Evolutionary conservation across 2,888 invertebrate genomes (phyloP).

Genomic region (Meganola albula): DNA sequence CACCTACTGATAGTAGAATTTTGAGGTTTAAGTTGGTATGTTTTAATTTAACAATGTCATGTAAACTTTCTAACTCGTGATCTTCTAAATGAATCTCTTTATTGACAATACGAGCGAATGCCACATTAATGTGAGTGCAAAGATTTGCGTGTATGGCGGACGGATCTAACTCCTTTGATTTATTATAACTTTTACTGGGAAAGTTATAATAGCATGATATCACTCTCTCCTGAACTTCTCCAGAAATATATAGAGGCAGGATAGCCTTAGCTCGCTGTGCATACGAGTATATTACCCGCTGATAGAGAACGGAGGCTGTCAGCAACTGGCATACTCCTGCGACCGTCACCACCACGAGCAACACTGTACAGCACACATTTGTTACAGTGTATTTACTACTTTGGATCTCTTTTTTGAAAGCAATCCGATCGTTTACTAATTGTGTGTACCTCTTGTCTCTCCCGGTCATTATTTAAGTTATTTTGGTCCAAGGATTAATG

Average conservation of each 20-base stretch:
- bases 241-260: too few species aligned
- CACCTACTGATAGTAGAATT: slow-evolving; percentile 87
- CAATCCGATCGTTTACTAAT: too few species aligned
- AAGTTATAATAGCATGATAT: slow-evolving; percentile 84
- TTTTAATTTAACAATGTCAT: slow-evolving; percentile 74
- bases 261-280: too few species aligned
- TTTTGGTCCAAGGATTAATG: too few species aligned
- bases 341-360: not conserved
- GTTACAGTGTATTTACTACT: too few species aligned
- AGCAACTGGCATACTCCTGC: not conserved
- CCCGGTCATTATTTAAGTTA: too few species aligned
- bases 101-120: slow-evolving; percentile 82
- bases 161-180: slow-evolving; percentile 63
- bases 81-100: slow-evolving; percentile 76
- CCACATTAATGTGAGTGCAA: slow-evolving; percentile 91
- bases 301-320: too few species aligned
- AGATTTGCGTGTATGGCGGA: slow-evolving; percentile 81
- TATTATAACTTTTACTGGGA: slow-evolving; percentile 45
- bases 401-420: too few species aligned
- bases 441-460: too few species aligned
- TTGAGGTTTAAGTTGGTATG: slow-evolving; percentile 81
- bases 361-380: not conserved
- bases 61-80: slow-evolving; percentile 49
- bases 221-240: slow-evolving; percentile 25
- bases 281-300: too few species aligned